A percentile compares a stretch with the other conserved stretches of the same genome.
phyloP scores from a whole-genome alignment of 1,140 invertebrate species.

The Ptiloglossa arizonensis region DNA sequence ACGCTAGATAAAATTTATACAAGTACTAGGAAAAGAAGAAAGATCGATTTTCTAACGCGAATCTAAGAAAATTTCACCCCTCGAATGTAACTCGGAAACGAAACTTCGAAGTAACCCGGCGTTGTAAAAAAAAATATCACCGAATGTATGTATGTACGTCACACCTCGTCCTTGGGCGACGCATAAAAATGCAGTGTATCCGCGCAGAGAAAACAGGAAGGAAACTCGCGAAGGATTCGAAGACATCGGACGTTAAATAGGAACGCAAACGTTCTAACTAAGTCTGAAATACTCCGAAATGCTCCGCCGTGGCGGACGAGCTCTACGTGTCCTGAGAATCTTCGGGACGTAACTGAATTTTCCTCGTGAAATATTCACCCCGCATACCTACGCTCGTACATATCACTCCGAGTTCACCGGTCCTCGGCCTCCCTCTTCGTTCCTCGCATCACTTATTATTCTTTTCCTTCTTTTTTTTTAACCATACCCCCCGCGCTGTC shows the following conservation, averaged over 20 bases:
- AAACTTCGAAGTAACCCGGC: too few relatives aligned
- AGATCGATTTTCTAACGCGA: too few relatives aligned
- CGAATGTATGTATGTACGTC: neutral
- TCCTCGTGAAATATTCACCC: slow-evolving; percentile 80
- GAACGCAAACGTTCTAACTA: slow-evolving; percentile 80
- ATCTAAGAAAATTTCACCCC: too few relatives aligned
- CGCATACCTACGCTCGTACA: slow-evolving; percentile 77
- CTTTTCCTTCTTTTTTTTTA: slow-evolving; percentile 7
- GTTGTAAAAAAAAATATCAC: neutral
- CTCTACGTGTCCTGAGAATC: slow-evolving; percentile 78
- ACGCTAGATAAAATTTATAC: too few relatives aligned
- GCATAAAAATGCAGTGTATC: slow-evolving; percentile 58
- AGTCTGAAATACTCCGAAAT: slow-evolving; percentile 78
- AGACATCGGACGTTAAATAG: slow-evolving; percentile 75
- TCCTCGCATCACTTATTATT: slow-evolving; percentile 37
- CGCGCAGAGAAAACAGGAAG: slow-evolving; percentile 54
- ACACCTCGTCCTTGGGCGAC: neutral
- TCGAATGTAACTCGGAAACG: too few relatives aligned
- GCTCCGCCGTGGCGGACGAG: slow-evolving; percentile 68
- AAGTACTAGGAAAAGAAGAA: too few relatives aligned
- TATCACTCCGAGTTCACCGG: slow-evolving; percentile 73
- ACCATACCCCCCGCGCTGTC: neutral
- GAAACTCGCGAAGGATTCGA: slow-evolving; percentile 60
- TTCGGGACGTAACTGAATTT: slow-evolving; percentile 79
- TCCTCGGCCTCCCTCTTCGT: slow-evolving; percentile 55